Evolutionary conservation across 1,140 invertebrate genomes (phyloP).

Genomic region (Maniola jurtina): DNA sequence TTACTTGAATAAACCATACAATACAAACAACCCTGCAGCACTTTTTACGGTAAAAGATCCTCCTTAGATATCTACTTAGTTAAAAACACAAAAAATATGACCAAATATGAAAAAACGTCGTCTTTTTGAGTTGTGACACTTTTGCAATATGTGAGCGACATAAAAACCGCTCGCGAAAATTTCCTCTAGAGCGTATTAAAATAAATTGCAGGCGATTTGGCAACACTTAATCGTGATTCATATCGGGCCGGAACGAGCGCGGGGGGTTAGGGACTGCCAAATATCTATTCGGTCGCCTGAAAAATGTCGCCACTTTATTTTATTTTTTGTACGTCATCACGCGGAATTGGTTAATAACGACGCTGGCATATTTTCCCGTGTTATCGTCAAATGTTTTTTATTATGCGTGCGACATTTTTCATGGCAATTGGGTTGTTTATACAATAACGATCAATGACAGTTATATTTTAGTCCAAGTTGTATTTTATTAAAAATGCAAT

Average conservation of each 20-base stretch:
- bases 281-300: conserved; percentile 56
- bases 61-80: no score
- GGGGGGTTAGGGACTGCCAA: conserved; percentile 68
- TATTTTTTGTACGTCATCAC: conserved; percentile 21
- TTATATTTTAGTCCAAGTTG: background rate
- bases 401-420: background rate
- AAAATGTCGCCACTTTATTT: conserved; percentile 38
- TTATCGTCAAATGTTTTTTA: conserved; percentile 9
- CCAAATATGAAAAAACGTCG: background rate
- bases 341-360: conserved; percentile 26
- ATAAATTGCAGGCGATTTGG: conserved; percentile 78
- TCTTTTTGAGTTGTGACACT: background rate
- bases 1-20: no score
- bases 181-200: conserved; percentile 76
- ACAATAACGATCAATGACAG: background rate
- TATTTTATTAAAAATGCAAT: background rate
- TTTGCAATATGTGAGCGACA: conserved; percentile 34
- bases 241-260: conserved; percentile 65
- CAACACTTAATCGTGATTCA: conserved; percentile 78
- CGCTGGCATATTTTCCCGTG: conserved; percentile 13
- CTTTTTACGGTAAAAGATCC: no score
- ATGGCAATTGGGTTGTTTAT: conserved; percentile 1
- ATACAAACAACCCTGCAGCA: no score
- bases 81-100: no score
- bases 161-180: conserved; percentile 74